Base-by-base conservation (phyloP, 35 echinoderm and acorn worm species). In the Stichopus chloronotus region DNA sequence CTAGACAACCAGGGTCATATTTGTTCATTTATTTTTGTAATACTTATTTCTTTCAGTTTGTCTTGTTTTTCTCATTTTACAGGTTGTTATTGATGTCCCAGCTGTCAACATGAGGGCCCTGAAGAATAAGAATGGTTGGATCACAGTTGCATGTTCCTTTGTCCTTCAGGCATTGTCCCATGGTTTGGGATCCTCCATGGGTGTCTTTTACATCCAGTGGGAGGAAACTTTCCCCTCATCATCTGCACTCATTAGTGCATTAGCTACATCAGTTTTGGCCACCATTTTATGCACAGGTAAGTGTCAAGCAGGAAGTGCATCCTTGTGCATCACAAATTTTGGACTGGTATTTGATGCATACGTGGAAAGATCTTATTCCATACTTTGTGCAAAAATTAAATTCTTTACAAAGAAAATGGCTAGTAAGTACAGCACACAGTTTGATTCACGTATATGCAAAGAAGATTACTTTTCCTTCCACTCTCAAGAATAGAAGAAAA, bases 201-300 rank as follows among this genome's bases (percentile, higher is more conserved):
- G 90, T 12, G 76, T 91, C 55, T 91, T 91, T 9, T 91, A 91
- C 58, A 58, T 91, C 52, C 25, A 76, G 76, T 91, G 90, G 90
- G 58, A 76, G 5, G 3, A 91, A 19, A 58, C 43, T 4, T 91
- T 91, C 53, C 76, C 55, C 5, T 78, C 69, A 16, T 78, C 69
- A 25, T 78, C 71, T 4, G 43, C 72, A 53, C 53, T 78, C 5
- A 79, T 91, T 21, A 91, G 90, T 58, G 55, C 90, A 1, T 54
- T 91, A 4, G 90, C 90, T 25, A 25, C 90, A 57, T 91, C 90
- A 19, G 90, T 91, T 25, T 72, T 91, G 11, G 90, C 90, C 19
- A 91, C 76, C 17, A 91, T 91, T 52, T 79, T 91, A 53, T 91
- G 90, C 76, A 91, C 90, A 79, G 69, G 90, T 91, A 91, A 78